A percentile compares a stretch with the other conserved stretches of the same genome.
Conservation (phyloP, 37 sponge, comb jelly and placozoan genomes). For the Lycopodina hypogea region DNA sequence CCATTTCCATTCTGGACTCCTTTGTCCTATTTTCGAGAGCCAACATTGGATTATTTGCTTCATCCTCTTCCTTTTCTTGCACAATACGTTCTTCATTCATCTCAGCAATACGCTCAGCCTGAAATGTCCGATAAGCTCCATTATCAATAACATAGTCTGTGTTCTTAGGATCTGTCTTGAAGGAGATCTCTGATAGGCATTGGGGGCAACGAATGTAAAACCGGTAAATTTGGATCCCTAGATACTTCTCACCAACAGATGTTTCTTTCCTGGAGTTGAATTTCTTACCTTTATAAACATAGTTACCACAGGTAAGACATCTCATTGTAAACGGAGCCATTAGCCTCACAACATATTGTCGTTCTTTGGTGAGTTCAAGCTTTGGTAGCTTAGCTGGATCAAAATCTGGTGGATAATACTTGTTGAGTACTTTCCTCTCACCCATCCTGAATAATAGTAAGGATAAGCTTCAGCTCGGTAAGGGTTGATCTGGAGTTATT, state of each 20-base stretch:
- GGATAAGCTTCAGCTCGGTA: no score
- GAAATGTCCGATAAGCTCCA: constrained; percentile 94
- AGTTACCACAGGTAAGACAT: constrained; percentile 95
- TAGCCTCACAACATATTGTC: constrained; percentile 87
- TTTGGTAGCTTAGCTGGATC: constrained; percentile 84
- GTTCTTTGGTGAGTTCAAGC: constrained; percentile 61
- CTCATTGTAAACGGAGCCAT: constrained; percentile 99
- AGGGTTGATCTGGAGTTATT: no score
- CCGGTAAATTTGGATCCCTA: constrained; percentile 86
- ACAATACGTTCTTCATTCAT: constrained; percentile 67
- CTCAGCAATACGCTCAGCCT: constrained; percentile 85
- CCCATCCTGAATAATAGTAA: no score
- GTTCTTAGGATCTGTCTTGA: constrained; percentile 94
- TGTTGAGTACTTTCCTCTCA: constrained; percentile 86
- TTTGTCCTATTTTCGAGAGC: constrained; percentile 93
- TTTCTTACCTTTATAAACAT: constrained; percentile 95
- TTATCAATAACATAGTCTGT: constrained; percentile 94
- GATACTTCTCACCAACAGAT: constrained; percentile 77
- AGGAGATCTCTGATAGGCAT: constrained; percentile 95
- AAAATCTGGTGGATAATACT: constrained; percentile 98
- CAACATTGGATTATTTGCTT: constrained; percentile 94
- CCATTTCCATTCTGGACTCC: constrained; percentile 95
- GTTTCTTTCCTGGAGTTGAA: constrained; percentile 96
- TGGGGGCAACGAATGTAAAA: constrained; percentile 95
- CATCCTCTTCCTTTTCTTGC: constrained; percentile 89